Evolutionary conservation across 1,140 invertebrate genomes (phyloP).

Genomic region (Homarus americanus): DNA sequence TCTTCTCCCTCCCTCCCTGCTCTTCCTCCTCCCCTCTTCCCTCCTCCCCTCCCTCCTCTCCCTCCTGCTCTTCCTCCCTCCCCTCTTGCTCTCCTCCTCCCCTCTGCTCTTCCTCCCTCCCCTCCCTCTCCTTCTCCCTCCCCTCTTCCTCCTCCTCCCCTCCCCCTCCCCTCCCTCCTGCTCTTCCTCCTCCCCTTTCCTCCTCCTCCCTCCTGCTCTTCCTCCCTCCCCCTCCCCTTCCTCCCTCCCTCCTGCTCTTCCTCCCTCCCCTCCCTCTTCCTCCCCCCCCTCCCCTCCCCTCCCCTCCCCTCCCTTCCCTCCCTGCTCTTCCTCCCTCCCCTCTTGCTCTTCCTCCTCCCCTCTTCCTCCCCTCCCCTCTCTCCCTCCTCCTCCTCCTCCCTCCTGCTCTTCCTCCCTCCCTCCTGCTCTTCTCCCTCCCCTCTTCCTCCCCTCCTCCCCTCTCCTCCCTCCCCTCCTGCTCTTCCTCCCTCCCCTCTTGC

Average conservation of each 20-base stretch:
- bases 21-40: neutral
- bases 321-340: neutral
- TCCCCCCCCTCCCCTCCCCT: neutral
- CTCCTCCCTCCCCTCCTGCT: neutral
- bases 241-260: too few species aligned
- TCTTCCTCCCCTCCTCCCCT: neutral
- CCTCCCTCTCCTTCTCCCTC: neutral
- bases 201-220: too few species aligned
- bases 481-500: neutral
- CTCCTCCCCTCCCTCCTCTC: neutral
- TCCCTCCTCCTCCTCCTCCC: too few species aligned
- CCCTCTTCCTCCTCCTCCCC: neutral
- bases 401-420: too few species aligned
- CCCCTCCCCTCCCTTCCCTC: neutral
- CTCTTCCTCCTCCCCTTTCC: too few species aligned
- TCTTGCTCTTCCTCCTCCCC: neutral
- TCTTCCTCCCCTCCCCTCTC: neutral
- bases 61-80: neutral
- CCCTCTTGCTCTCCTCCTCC: too few species aligned
- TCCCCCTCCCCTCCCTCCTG: too few species aligned
- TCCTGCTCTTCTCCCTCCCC: too few species aligned
- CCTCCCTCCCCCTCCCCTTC: neutral
- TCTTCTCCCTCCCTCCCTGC: neutral
- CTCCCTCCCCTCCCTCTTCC: neutral
- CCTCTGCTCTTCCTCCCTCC: neutral